Conservation (phyloP, 2,113 vertebrate genomes). For the Phodopus roborovskii region DNA sequence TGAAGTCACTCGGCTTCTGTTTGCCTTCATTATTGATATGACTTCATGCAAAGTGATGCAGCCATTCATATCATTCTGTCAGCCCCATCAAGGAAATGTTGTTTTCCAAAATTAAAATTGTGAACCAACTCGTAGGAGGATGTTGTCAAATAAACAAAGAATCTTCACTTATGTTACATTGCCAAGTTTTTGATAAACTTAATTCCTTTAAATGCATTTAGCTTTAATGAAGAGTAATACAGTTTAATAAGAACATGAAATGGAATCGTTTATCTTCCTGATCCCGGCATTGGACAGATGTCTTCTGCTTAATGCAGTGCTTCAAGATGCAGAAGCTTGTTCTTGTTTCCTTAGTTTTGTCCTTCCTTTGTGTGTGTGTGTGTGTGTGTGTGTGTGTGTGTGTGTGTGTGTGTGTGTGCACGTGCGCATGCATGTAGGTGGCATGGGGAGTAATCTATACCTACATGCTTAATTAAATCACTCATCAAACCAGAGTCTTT, state of each 20-base stretch:
- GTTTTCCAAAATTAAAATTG: constrained; percentile 79
- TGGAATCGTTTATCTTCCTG: constrained; percentile 71
- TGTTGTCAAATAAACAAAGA: constrained; percentile 76
- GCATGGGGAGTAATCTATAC: not conserved
- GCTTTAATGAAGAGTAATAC: constrained; percentile 79
- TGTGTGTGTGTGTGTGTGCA: not conserved
- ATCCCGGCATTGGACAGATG: constrained; percentile 51
- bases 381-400: not conserved
- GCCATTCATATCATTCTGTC: constrained; percentile 66
- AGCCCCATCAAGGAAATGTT: constrained; percentile 73
- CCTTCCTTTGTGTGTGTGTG: not conserved
- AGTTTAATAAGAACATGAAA: constrained; percentile 79
- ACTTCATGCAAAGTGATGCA: constrained; percentile 68
- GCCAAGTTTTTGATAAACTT: constrained; percentile 76
- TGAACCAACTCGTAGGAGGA: constrained; percentile 70
- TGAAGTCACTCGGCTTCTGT: constrained; percentile 62
- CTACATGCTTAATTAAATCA: constrained; percentile 58
- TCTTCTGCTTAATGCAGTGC: constrained; percentile 49
- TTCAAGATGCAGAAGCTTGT: constrained; percentile 25
- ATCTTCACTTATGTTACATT: constrained; percentile 67
- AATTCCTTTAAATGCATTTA: constrained; percentile 81
- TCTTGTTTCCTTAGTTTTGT: constrained; percentile 31
- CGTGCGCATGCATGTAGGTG: not conserved
- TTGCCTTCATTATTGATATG: constrained; percentile 50
- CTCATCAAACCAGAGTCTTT: constrained; percentile 45